phyloP scores from a whole-genome alignment of 2,888 invertebrate species.

The Nomada fabriciana region DNA sequence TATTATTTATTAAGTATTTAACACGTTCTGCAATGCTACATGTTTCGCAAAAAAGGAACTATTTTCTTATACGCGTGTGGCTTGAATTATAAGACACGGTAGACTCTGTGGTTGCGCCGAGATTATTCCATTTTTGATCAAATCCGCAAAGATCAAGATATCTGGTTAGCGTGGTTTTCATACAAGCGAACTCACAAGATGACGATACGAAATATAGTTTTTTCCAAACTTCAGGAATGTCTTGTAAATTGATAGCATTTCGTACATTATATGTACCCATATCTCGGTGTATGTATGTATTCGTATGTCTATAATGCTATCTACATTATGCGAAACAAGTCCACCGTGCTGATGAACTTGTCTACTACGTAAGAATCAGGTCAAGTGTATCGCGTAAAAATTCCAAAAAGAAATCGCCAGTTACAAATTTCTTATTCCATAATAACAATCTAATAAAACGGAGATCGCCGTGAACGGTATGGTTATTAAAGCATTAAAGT shows the following conservation, averaged over 20 bases:
- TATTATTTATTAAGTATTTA: no score
- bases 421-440: neutral
- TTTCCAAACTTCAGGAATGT: neutral
- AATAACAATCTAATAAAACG: neutral
- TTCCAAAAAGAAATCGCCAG: neutral
- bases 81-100: neutral
- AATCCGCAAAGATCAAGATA: constrained; percentile 27
- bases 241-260: constrained; percentile 28
- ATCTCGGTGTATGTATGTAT: neutral
- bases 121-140: constrained; percentile 18
- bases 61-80: neutral
- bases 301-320: neutral
- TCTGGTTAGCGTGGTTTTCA: constrained; percentile 20
- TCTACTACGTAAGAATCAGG: neutral
- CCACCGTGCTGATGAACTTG: neutral
- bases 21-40: neutral
- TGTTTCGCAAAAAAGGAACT: neutral
- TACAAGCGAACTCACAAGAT: constrained; percentile 3
- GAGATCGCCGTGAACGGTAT: neutral
- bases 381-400: neutral
- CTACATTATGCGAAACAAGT: neutral
- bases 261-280: neutral
- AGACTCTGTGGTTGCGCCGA: neutral
- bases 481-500: neutral
- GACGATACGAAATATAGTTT: constrained; percentile 2